Base-by-base conservation (phyloP, 2,797 vertebrate species). In the Sarcoramphus papa region DNA sequence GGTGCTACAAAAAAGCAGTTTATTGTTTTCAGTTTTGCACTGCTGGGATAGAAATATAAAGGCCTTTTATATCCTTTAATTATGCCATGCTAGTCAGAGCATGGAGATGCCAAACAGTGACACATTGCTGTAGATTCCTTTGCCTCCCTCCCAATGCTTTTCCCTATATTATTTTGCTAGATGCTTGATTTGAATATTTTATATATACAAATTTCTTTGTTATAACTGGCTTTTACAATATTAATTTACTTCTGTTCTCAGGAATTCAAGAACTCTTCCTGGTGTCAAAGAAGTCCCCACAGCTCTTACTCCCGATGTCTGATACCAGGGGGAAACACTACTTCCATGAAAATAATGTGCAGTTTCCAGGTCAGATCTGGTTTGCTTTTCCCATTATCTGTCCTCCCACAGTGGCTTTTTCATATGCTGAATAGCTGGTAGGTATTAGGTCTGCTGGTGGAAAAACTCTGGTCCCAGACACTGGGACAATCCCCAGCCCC, bases 1-100 rank as follows among this genome's bases (percentile, higher is more conserved):
- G 50, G 9, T 14, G 1, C 85, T 88, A 54, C 67, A 82, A 88
- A 91, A 90, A 94, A 88, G 40, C 35, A 48, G 37, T 53, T 88
- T 85, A 91, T 88, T 90, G 78, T 91, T 92, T 94, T 86, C 76
- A 78, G 7, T 69, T 91, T 89, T 79, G 12, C 30, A 33, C 16
- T 88, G 31, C 59, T 76, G 35, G 50, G 21, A 28, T 94, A 81
- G 59, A 88, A 95, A 54, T 80, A 47, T 56, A 78, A 63, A 94
- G 62, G 35, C 23, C 40, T 94, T 92, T 74, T 88, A 81, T 85
- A 77, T 77, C 14, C 14, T 94, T 92, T 90, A 92, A 78, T 94
- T 95, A 37, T 63, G 45, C 56, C 24, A 1, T 72, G 41, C 64
- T 51, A 89, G 27, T 79, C 41, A 54, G 16, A 77, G 37, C 47